Conservation (phyloP, 2,797 vertebrate species). For the Danio albolineatus region DNA sequence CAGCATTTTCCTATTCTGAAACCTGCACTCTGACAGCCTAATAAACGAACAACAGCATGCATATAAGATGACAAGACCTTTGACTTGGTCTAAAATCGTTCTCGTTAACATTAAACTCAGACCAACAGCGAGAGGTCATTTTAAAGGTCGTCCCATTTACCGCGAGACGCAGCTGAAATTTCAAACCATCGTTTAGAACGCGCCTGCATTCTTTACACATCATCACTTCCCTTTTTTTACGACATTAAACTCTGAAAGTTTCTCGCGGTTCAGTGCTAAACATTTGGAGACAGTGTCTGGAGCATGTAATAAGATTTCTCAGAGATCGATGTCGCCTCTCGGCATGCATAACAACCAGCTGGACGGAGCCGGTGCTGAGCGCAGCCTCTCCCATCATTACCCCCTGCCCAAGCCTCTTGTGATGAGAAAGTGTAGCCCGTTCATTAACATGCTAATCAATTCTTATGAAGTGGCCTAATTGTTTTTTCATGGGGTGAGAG, state of each 20-base stretch:
- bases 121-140: not conserved
- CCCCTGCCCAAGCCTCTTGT: conserved; percentile 54
- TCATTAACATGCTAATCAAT: conserved; percentile 65
- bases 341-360: conserved; percentile 57
- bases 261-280: conserved; percentile 48
- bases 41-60: not conserved
- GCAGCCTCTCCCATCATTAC: conserved; percentile 53
- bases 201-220: conserved; percentile 10
- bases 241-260: conserved; percentile 20
- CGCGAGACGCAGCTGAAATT: not conserved
- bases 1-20: not conserved
- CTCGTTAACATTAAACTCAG: conserved; percentile 3
- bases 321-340: conserved; percentile 57
- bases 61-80: conserved; percentile 19
- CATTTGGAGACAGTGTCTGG: conserved; percentile 54
- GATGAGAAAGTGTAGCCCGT: conserved; percentile 57
- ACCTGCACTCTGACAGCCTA: not conserved
- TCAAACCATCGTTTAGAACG: not conserved
- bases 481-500: conserved; percentile 53
- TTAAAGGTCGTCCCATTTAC: not conserved
- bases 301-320: conserved; percentile 62
- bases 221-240: not conserved
- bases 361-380: conserved; percentile 3
- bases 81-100: conserved; percentile 4
- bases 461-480: conserved; percentile 64